Evolutionary conservation across 2,797 vertebrate species (phyloP), one percentile per base, ranked within the genome.

Genomic region (Pelobates cultripes): DNA sequence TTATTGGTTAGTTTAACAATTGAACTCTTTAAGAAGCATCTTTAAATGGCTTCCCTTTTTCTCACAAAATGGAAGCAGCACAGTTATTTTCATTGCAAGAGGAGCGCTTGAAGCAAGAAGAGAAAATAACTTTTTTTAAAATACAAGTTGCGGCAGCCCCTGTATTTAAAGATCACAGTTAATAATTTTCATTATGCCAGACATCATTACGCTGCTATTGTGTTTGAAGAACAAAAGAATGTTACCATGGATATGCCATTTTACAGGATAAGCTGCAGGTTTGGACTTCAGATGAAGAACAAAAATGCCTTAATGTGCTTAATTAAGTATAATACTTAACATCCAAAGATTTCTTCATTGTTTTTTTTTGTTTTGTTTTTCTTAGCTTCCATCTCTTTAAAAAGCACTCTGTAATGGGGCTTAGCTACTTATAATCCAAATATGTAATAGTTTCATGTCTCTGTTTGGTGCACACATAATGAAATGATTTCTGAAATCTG

Each of bases 121-220:
- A 78, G 53, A 83, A 75, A 69, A 70, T 63, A 69, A 57, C 64
- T 40, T 40, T 64, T 60, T 28, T 83, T 41, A 17, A 79, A 79
- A 64, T 74, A n/a, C 76, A 78, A 64, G 81, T 83, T 75, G 70
- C 72, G 44, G 28, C 81, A 83, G 53, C 55, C 71, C 77, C 81
- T 71, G 77, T 83, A 83, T 75, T 83, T 79, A 79, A 70, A 41
- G 44, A 77, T 77, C 70, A 60, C 80, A 82, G 66, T 79, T 83
- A 79, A 83, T 83, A 75, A 83, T 83, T 75, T 72, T 66, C 77
- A 70, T 73, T 64, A 63, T 79, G 55, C 70, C 63, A 78, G 81
- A 74, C 71, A 73, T 78, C 53, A 41, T 55, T 78, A 42, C 60
- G n/a, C n/a, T 70, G 43, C 77, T 60, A 79, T 83, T 83, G 76